Conservation (phyloP, 1,140 invertebrate genomes). For the Coptotermes formosanus region DNA sequence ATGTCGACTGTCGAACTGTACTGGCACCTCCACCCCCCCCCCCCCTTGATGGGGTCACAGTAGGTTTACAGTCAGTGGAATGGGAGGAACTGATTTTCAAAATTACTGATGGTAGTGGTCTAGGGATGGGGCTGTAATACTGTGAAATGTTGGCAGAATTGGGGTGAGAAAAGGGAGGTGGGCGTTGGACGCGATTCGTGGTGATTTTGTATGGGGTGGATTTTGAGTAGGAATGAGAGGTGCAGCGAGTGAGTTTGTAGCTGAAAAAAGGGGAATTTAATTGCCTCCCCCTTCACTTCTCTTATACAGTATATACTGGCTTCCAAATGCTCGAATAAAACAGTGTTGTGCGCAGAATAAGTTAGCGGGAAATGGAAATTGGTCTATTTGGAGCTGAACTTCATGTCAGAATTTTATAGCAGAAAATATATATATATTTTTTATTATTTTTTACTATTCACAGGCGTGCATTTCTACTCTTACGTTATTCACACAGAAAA, state of each 20-base stretch:
- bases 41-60: neutral
- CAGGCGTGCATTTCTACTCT: neutral
- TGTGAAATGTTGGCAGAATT: neutral
- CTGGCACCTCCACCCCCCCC: neutral
- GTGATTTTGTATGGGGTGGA: neutral
- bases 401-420: neutral
- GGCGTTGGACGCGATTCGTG: neutral
- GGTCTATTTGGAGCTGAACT: neutral
- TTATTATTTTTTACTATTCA: neutral
- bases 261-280: constrained; percentile 13
- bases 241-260: neutral
- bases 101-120: constrained; percentile 15
- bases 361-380: constrained; percentile 2
- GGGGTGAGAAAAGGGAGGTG: neutral
- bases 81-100: constrained; percentile 8
- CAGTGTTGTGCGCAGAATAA: neutral
- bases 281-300: neutral
- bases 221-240: constrained; percentile 1
- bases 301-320: neutral
- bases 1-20: constrained; percentile 4
- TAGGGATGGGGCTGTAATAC: neutral
- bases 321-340: neutral
- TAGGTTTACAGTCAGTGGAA: neutral
- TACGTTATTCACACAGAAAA: neutral
- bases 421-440: neutral